Evolutionary conservation across 2,888 invertebrate genomes (phyloP), one percentile per base, ranked within the genome.

Genomic region (Boloria euphrosyne): DNA sequence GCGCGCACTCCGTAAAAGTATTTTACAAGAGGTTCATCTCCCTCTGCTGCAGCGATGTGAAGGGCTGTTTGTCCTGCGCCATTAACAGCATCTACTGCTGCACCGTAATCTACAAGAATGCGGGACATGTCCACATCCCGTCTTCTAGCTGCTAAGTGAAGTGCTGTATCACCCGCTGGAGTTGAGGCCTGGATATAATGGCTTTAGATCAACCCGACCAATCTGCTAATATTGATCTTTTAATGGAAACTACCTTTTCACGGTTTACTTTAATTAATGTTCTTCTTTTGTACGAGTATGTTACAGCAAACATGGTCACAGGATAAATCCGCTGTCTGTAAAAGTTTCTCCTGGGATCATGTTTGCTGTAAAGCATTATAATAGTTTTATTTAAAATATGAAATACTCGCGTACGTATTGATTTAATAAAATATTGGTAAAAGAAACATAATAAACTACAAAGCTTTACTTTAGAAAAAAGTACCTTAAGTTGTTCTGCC

Each of bases 1-100:
- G 99, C 99, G 76, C 98, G 95, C 64, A 98, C 97, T 58, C 97
- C 96, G 84, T 98, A 98, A 85, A 99, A 97, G 87, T 98, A 98
- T 86, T 99, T 99, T 53, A 99, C 96, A 71, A 99, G 92, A 0
- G 95, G 94, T 81, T 99, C 99, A 81, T 99, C 99, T 0, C 99
- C 99, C 82, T 98, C 97, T 46, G 97, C 97, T 4, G 99, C 98
- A 0, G 98, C 98, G 74, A 99, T 97, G 84, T 99, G 99, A 58
- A 99, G 90, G 0, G 99, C 95, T 0, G 99, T 98, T 86, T 98
- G 97, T 0, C 99, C 99, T 67, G 98, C 96, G 4, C 97, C 96
- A 83, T 99, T 99, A 83, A 97, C 96, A 64, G 96, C 95, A 82
- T 99, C 99, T 67, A 99, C 97, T 71, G 95, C 94, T 7, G 98